Base-by-base conservation (phyloP, 2,797 vertebrate genomes). In the Crenichthys baileyi region DNA sequence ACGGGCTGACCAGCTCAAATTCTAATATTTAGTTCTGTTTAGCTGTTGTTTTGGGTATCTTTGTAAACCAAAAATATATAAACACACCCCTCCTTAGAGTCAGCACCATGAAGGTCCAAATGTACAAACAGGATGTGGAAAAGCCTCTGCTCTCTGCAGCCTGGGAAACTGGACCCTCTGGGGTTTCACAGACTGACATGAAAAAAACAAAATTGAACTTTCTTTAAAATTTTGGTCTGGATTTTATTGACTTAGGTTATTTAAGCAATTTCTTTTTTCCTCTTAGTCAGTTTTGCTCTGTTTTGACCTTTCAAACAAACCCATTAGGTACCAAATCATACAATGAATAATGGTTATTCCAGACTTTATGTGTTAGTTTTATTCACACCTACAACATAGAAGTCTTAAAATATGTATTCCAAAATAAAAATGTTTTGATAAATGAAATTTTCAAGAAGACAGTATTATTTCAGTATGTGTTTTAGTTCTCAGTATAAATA, bases 51-150 rank as follows among this genome's bases (percentile, higher is more conserved):
- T n/a, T 13, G 65, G 39, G 65, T 29, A 68, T n/a, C 22, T 44
- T 41, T 68, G 39, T 44, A 12, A 67, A 22, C 36, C 63, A 41
- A 67, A 41, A 67, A 24, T 39, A 22, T 41, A 20, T 39, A 68
- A 44, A 68, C 65, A 44, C 9, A 20, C 20, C 24, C 39, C 39
- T 68, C 39, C 65, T 39, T 24, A 22, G 31, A 39, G 61, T 39
- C 31, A 20, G 61, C 16, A 36, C 26, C 26, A 16, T 18, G 16
- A 22, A 44, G 65, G 65, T 13, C 22, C 65, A 41, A 22, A 24
- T 41, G 39, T 68, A 22, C 65, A 41, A 68, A 68, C 65, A 68
- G 65, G 65, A 68, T 44, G 65, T 68, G 65, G 22, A 68, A 4
- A 24, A 39, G 20, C 65, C 65, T 15, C 39, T 68, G 39, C 65